Evolutionary conservation across 2,888 invertebrate species (phyloP), one percentile per base, ranked within the genome.

Genomic region (Agrochola macilenta): DNA sequence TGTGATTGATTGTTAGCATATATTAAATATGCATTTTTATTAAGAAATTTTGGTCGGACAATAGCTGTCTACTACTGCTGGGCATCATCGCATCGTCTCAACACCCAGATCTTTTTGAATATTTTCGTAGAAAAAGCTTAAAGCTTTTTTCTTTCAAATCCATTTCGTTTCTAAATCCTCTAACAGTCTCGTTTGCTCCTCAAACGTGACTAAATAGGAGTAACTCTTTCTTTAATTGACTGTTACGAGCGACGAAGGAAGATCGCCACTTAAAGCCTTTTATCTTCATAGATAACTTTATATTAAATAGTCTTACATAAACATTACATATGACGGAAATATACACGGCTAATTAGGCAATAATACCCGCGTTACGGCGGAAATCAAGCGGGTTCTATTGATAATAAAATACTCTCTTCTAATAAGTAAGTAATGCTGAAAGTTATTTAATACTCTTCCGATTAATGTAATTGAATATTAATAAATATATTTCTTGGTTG

Each of bases 181-280:
- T 57, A 64, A 69, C 63, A 69, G 46, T 23, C n/a, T 52, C 23
- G 12, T 39, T 74, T 61, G 17, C n/a, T 35, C 14, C 52, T 57
- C 7, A 65, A 83, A 71, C 75, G 83, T 82, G 73, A 84, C 73
- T 52, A n/a, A 66, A 43, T 14, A 26, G 66, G 26, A 73, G 68
- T 74, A 79, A 76, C 63, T 86, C 83, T 73, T 69, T n/a, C 23
- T 26, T 54, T 79, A 83, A 83, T 76, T 83, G 84, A 72, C 79
- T 71, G 79, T 76, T 69, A 76, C 75, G 58, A 74, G 68, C 49
- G 39, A 12, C 57, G 26, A 39, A n/a, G 9, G 63, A 64, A 26
- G 49, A 72, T 66, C 12, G 1, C 35, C 30, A 20, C 12, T 14
- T 69, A 70, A 66, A 61, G 30, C 5, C 49, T 69, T 61, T 79